Evolutionary conservation across 1,140 invertebrate genomes (phyloP), one percentile per base, ranked within the genome.

Genomic region (Tetranychus cinnabarinus): DNA sequence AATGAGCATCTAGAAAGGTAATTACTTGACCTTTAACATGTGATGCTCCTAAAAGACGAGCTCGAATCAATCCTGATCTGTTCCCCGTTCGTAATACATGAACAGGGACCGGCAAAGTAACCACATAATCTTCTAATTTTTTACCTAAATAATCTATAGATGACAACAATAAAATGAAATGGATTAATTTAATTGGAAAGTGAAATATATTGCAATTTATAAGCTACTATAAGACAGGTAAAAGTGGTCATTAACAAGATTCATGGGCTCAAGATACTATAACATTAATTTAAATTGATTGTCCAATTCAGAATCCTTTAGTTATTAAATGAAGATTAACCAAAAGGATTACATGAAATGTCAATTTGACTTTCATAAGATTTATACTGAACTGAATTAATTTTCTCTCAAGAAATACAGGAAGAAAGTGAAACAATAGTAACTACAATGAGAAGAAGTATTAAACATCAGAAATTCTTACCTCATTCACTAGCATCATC

Each of bases 1-100:
- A 93, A 74, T 96, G 91, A 15, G 91, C 89, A 73, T 97, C 91
- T 50, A 97, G 75, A 76, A 96, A 97, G 42, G 89, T 95, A 65
- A 97, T 87, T 10, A 95, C 88, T 72, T 92, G 82, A 35, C 90
- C 92, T 65, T 48, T 87, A 0, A 91, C 88, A 69, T 88, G 81
- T 69, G 85, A 84, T 39, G 91, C 91, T 60, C 91, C 92, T 55
- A 90, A 75, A 39, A 97, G 76, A 65, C 93, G 75, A 0, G 93
- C 91, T 65, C 91, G 77, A 65, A 97, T 97, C 23, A 97, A 74
- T 0, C 92, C 93, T 1, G 87, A 93, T 62, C 91, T 79, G 69
- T 85, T 86, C 66, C 84, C 82, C 0, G 88, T 92, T 55, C 91
- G 78, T 64, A 86, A 79, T 2, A 97, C 82, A 13, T 65, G 63